Evolutionary conservation across 2,113 vertebrate species (phyloP), one percentile per base, ranked within the genome.

Genomic region (Seriola quinqueradiata): DNA sequence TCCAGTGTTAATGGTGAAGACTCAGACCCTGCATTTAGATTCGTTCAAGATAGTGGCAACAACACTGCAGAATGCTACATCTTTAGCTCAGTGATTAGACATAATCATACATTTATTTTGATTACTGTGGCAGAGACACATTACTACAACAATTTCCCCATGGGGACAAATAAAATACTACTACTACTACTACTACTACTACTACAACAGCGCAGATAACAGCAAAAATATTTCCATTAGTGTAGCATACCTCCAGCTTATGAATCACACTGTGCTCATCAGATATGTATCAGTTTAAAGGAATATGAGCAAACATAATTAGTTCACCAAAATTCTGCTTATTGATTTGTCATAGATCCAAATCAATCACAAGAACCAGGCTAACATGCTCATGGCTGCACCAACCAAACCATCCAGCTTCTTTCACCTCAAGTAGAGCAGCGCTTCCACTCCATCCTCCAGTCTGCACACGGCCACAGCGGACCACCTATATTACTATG

Each of bases 281-380:
- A 40, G 16, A 57, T 12, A 57, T 25, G 4, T 9, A 60, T 63
- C 17, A 13, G 21, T 34, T 44, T 58, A 68, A 46, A 77, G 42
- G 25, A n/a, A 67, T 76, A n/a, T 40, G 1, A 23, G n/a, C 16
- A 59, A 68, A 50, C 28, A 28, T 40, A 36, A 72, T 55, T 0
- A 17, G 5, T 34, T 34, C 1, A 44, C 7, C 42, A n/a, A 78
- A 40, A 50, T 6, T 67, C 0, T 63, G 13, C 57, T 9, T 60
- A 5, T 28, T 32, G 23, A 28, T 76, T 71, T 12, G 55, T 77
- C 76, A 44, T 87, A 98, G 97, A 97, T 98, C 90, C 94, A 94
- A 84, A 97, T 98, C 85, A 96, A 92, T 59, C 96, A 98, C 94
- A 97, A 96, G 95, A 97, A 97, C 92, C 97, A 98, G 90, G 96